Evolutionary conservation across 2,113 vertebrate species (phyloP).

Genomic region (Equus przewalskii): DNA sequence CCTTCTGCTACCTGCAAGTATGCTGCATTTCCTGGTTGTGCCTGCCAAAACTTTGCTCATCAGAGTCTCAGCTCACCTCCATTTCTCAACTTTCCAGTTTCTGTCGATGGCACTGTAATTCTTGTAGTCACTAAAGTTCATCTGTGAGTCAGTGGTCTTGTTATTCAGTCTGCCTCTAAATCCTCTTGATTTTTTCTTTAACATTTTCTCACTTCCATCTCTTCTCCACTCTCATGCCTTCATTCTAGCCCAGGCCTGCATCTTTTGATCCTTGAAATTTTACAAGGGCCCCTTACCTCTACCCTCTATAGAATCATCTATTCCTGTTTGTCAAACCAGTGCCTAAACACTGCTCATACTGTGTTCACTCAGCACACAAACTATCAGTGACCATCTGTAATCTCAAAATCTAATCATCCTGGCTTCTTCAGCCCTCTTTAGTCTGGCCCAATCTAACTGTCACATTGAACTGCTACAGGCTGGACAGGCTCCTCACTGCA

Average conservation of each 20-base stretch:
- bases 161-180: not conserved
- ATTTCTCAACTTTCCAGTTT: not conserved
- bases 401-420: not conserved
- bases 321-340: not conserved
- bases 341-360: not conserved
- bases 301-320: not conserved
- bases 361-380: not conserved
- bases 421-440: not conserved
- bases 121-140: not conserved
- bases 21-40: not conserved
- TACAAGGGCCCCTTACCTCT: not conserved
- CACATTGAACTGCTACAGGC: not conserved
- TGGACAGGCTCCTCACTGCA: not conserved
- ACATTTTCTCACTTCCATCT: not conserved
- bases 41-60: not conserved
- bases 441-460: not conserved
- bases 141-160: not conserved
- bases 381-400: not conserved
- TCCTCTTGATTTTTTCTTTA: not conserved
- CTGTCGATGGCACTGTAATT: not conserved
- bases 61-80: not conserved
- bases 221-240: not conserved
- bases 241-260: not conserved
- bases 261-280: not conserved
- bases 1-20: not conserved